Percentiles rank a stretch among this genome's conserved stretches.
phyloP scores from a whole-genome alignment of 2,888 invertebrate genomes.

The Alitta virens region DNA sequence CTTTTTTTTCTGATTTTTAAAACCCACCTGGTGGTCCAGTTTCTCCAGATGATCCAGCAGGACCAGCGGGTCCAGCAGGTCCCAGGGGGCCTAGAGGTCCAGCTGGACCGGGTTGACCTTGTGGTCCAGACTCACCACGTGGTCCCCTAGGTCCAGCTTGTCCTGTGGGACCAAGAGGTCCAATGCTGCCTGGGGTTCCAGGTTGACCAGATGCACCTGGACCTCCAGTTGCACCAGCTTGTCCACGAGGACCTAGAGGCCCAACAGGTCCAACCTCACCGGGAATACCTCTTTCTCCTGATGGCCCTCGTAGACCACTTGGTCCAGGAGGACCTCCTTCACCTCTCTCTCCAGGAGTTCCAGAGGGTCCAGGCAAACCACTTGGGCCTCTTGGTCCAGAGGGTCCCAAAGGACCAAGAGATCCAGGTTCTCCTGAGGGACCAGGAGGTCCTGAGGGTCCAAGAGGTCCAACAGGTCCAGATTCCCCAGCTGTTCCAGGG shows the following conservation, averaged over 20 bases:
- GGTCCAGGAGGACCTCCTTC: slow-evolving; percentile 11
- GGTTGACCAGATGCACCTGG: slow-evolving; percentile 7
- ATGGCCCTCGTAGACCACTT: slow-evolving; percentile 1
- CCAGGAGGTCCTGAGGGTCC: slow-evolving; percentile 9
- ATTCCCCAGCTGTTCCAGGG: background rate
- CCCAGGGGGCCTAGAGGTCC: slow-evolving; percentile 26
- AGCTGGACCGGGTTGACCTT: background rate
- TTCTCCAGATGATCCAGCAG: background rate
- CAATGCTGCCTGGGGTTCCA: background rate
- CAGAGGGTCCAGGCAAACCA: slow-evolving; percentile 26
- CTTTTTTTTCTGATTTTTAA: background rate
- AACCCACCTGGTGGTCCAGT: background rate
- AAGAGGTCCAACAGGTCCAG: slow-evolving; percentile 5
- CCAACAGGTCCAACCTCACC: slow-evolving; percentile 14
- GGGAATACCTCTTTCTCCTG: slow-evolving; percentile 2
- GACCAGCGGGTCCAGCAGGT: slow-evolving; percentile 16
- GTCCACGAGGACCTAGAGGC: slow-evolving; percentile 18
- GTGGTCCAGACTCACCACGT: background rate
- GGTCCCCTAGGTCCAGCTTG: slow-evolving; percentile 6
- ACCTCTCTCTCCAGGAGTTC: slow-evolving; percentile 11
- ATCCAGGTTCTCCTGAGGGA: slow-evolving; percentile 13
- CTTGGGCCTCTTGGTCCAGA: slow-evolving; percentile 65
- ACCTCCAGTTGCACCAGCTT: slow-evolving; percentile 6
- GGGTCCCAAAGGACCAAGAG: slow-evolving; percentile 41
- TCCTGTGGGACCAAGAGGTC: slow-evolving; percentile 9